Evolutionary conservation across 53 echinoderm and acorn worm species (phyloP).

Genomic region (Stichopus horrens): DNA sequence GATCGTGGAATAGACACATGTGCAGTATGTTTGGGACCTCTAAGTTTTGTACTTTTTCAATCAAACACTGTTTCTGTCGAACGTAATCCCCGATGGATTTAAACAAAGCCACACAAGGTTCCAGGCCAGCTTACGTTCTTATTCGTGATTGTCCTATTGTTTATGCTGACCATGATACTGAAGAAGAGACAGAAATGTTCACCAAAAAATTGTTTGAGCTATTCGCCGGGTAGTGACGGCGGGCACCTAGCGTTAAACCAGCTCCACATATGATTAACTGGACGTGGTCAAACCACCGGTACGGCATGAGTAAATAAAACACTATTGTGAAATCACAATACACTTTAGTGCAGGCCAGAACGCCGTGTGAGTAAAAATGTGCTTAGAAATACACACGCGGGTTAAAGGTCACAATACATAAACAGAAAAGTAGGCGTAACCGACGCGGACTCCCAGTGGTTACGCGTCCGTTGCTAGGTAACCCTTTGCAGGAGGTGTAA

Average conservation of each 20-base stretch:
- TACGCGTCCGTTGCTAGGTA: conserved; percentile 16
- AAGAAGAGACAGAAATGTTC: background rate
- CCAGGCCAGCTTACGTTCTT: no score
- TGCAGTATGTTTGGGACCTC: background rate
- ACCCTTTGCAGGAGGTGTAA: conserved; percentile 4
- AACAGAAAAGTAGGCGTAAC: conserved; percentile 29
- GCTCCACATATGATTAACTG: background rate
- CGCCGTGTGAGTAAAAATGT: background rate
- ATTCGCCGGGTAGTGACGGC: background rate
- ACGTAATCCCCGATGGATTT: no score
- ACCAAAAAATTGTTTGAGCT: background rate
- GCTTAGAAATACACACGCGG: background rate
- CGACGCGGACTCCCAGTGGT: conserved; percentile 28
- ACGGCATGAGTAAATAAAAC: background rate
- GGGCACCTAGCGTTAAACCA: background rate
- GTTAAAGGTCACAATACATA: conserved; percentile 19
- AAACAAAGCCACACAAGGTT: no score
- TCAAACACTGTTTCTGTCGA: no score
- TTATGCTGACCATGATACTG: no score
- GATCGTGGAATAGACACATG: conserved; percentile 29
- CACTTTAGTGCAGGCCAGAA: background rate
- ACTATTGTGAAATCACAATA: background rate
- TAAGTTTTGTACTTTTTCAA: no score
- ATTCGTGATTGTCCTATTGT: no score
- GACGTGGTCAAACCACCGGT: background rate